phyloP scores from a whole-genome alignment of 2,113 vertebrate genomes.

The Phalacrocorax pelagicus region DNA sequence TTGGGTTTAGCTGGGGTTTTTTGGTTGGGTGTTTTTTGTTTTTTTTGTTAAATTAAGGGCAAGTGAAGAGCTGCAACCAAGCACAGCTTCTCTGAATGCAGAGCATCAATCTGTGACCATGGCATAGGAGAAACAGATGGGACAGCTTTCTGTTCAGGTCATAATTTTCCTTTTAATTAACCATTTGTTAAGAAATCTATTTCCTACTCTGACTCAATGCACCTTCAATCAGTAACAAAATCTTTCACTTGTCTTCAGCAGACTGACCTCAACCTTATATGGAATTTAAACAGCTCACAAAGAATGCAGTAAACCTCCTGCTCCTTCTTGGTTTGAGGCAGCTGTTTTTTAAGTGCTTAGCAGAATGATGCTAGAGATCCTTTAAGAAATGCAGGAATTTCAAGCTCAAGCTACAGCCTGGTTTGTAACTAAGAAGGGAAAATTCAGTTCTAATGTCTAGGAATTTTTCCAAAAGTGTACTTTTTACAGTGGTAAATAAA shows the following conservation, averaged over 20 bases:
- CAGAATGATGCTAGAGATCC: not conserved
- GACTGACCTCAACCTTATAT: not conserved
- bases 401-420: not conserved
- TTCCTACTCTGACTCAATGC: not conserved
- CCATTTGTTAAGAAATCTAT: not conserved
- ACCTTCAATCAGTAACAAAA: not conserved
- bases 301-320: constrained; percentile 32
- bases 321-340: not conserved
- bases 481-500: not conserved
- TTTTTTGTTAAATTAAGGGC: not conserved
- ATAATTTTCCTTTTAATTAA: not conserved
- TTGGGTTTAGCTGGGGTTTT: not conserved
- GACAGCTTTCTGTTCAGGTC: not conserved
- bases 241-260: not conserved
- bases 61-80: not conserved
- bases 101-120: not conserved
- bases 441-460: not conserved
- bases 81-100: not conserved
- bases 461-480: not conserved
- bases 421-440: not conserved
- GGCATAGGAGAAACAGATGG: not conserved
- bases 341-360: not conserved
- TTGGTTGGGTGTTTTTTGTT: too few species aligned
- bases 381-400: constrained; percentile 36
- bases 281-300: constrained; percentile 22